Evolutionary conservation across 2,888 invertebrate genomes (phyloP).

Genomic region (Endomychus coccineus): DNA sequence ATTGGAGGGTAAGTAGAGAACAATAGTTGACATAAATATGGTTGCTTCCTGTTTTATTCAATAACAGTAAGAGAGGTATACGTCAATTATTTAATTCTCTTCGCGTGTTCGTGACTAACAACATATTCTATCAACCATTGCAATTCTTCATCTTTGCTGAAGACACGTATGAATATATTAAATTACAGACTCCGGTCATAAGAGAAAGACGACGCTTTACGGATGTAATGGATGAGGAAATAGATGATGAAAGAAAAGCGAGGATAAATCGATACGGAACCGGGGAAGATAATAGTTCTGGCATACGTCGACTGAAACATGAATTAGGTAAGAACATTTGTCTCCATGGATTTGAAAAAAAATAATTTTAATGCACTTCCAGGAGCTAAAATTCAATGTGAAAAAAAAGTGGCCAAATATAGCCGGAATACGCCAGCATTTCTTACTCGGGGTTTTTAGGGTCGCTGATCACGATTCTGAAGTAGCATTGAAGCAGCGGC

Average conservation of each 20-base stretch:
- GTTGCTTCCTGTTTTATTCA: too few relatives aligned
- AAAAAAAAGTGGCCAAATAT: too few relatives aligned
- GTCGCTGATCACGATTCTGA: too few relatives aligned
- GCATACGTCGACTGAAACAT: conserved; percentile 68
- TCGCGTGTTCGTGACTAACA: not conserved
- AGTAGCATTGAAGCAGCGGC: too few relatives aligned
- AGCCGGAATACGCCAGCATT: too few relatives aligned
- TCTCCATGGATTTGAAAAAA: not conserved
- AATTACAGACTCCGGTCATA: conserved; percentile 71
- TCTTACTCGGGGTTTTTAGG: too few relatives aligned
- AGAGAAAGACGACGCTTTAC: conserved; percentile 86
- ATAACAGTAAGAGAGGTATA: too few relatives aligned
- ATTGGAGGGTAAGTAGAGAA: conserved; percentile 61
- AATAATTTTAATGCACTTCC: too few relatives aligned
- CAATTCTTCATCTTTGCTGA: conserved; percentile 2
- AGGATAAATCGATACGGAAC: conserved; percentile 71
- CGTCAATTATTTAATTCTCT: too few relatives aligned
- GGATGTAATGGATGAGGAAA: conserved; percentile 93
- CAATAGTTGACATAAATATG: too few relatives aligned
- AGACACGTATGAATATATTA: not conserved
- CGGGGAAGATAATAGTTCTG: conserved; percentile 49
- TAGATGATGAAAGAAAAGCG: conserved; percentile 80
- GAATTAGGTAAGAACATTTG: conserved; percentile 57
- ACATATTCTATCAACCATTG: not conserved
- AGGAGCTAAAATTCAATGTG: too few relatives aligned